Evolutionary conservation across 2,797 vertebrate species (phyloP).

Genomic region (Distichodus sexfasciatus): DNA sequence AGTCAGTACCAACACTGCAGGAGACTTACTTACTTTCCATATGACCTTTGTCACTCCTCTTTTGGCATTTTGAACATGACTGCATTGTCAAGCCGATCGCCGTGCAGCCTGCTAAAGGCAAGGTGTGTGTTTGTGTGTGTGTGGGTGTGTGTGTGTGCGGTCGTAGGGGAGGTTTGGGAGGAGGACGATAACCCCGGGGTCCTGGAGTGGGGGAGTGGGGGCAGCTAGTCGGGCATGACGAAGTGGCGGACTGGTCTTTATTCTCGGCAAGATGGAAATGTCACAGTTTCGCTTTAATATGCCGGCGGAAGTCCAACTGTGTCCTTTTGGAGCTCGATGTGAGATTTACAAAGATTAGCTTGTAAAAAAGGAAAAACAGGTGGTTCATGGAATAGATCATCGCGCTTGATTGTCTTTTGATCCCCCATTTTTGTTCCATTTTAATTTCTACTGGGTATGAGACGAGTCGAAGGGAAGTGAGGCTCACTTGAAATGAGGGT

Average conservation of each 20-base stretch:
- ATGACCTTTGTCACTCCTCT: constrained; percentile 75
- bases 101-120: constrained; percentile 66
- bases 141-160: constrained; percentile 22
- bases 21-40: constrained; percentile 72
- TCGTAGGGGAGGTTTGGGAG: background rate
- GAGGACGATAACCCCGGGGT: constrained; percentile 22
- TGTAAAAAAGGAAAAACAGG: no score
- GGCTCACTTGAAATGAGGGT: no score
- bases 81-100: constrained; percentile 65
- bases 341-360: no score
- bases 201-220: background rate
- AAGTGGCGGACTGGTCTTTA: constrained; percentile 34
- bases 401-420: no score
- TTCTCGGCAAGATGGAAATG: constrained; percentile 45
- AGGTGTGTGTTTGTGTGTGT: constrained; percentile 27
- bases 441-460: no score
- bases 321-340: background rate
- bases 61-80: constrained; percentile 77
- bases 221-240: constrained; percentile 29
- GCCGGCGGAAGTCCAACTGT: constrained; percentile 15
- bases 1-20: constrained; percentile 69
- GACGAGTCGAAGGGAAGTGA: no score
- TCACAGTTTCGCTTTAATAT: constrained; percentile 22
- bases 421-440: no score
- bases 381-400: no score